Base-by-base conservation (phyloP, 2,888 invertebrate species). In the Myopa testacea region DNA sequence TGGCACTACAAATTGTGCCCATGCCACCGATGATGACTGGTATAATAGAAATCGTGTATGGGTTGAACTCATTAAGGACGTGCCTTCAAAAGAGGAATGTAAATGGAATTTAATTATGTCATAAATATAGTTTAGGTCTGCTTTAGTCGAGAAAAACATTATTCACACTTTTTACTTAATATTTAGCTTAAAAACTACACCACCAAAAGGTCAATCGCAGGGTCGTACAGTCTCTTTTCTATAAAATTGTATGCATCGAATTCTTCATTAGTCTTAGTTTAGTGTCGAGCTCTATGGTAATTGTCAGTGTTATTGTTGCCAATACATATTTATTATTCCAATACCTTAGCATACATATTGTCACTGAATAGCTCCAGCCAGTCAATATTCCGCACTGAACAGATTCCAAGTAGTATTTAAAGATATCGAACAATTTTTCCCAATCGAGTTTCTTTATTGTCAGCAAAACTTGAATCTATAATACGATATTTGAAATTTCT, bases 291-390 rank as follows among this genome's bases (percentile, higher is more conserved):
- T 45, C 6, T 45, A 45, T 45, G 45, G 1, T 45, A 6, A 8
- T 45, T 10, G 1, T 45, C 45, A 45, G 45, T 45, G 10, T 6
- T 45, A 10, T 10, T 45, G 45, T 10, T 45, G 45, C 6, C 26
- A 26, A 26, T 26, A 26, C 26, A 26, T 26, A 26, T 10, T 10
- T 45, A 6, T 6, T 8, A 37, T 60, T 37, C 26, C 5, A 14
- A 45, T 79, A 87, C 87, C 87, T 85, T 1, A 84, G 69, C 12
- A 75, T 8, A 72, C 87, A 87, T 7, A 85, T 80, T 19, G 82
- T 77, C 8, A 77, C 16, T 4, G 80, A 70, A 34, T 80, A 81
- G 0, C 78, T 50, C 45, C 78, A 83, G 8, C 82, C 83, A 63
- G 79, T 78, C 0, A 75, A 7, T 14, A 82, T 69, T 6, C 84